A percentile compares a stretch with the other conserved stretches of the same genome.
These are phyloP conservation scores for Enteromius argenteus DNA, from an alignment of 2,797 vertebrate species.

Conservation along the genomic window DNA sequence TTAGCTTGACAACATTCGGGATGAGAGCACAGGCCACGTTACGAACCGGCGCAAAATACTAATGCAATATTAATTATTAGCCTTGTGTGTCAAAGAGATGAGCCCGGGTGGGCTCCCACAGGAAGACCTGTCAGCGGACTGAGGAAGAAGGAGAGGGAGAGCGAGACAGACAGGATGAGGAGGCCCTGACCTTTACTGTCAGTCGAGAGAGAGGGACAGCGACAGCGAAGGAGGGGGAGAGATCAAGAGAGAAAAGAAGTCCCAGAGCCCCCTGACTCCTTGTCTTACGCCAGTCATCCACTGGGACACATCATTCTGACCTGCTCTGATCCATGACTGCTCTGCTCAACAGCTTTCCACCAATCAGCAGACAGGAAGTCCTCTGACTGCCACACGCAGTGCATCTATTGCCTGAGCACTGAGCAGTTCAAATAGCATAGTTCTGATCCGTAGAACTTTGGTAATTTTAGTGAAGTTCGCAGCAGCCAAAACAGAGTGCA, in stretches of 20 bases:
- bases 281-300: slow-evolving; percentile 50
- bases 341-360: slow-evolving; percentile 37
- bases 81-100: slow-evolving; percentile 68
- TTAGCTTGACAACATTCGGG: background rate
- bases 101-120: slow-evolving; percentile 73
- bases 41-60: slow-evolving; percentile 68
- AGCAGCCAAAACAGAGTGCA: too few relatives aligned
- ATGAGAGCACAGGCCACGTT: slow-evolving; percentile 58
- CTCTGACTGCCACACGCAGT: background rate
- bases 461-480: too few relatives aligned
- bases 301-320: slow-evolving; percentile 48
- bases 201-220: slow-evolving; percentile 62
- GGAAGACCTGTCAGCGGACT: slow-evolving; percentile 77
- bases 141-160: slow-evolving; percentile 49
- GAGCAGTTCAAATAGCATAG: background rate
- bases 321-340: slow-evolving; percentile 48
- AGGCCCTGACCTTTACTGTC: slow-evolving; percentile 84
- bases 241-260: slow-evolving; percentile 27
- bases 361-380: slow-evolving; percentile 6
- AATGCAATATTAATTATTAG: slow-evolving; percentile 84
- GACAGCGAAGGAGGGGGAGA: slow-evolving; percentile 33
- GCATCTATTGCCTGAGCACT: background rate
- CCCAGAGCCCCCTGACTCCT: slow-evolving; percentile 37
- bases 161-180: slow-evolving; percentile 72
- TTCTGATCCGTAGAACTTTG: background rate